Base-by-base conservation (phyloP, 1,140 invertebrate genomes). In the Magallana angulata region DNA sequence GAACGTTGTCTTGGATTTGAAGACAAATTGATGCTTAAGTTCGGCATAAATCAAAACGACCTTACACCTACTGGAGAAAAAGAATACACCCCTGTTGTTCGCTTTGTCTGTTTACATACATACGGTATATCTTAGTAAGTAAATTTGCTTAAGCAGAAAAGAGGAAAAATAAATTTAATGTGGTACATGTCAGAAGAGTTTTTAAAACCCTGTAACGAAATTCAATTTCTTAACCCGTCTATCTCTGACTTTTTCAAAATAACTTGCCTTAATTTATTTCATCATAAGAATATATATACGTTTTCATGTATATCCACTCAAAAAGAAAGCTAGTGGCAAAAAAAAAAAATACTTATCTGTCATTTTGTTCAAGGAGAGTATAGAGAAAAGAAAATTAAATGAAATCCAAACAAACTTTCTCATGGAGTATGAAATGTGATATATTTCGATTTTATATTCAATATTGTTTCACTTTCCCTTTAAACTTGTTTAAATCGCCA, bases 11-110 rank as follows among this genome's bases (percentile, higher is more conserved):
- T 76, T 76, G 68, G 68, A 30, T 64, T 64, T 64, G 14, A 64
- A 64, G 60, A 64, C 60, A 64, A 64, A 18, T n/a, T 76, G 68
- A 76, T 76, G 24, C 68, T 76, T 76, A 76, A 76, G 24, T 76
- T 76, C 24, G 68, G 7, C 24, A 76, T 76, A 76, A 76, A 76
- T 76, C 68, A 76, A 30, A 36, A 7, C 24, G 68, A 76, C 68
- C 18, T 76, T 36, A 76, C 68, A 76, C 24, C 24, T 76, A 12
- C 24, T 76, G 11, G 68, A 5, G 36, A 36, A 76, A 30, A 18
- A 30, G 24, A 36, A 30, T 30, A 36, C 18, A 24, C 30, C 24
- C 68, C 24, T 76, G 6, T 76, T 12, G 18, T 76, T 18, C 9
- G 68, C 24, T 18, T 36, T 71, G 64, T 71, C 9, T 76, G 68